phyloP scores from a whole-genome alignment of 2,797 vertebrate genomes.

The Tinamus major region DNA sequence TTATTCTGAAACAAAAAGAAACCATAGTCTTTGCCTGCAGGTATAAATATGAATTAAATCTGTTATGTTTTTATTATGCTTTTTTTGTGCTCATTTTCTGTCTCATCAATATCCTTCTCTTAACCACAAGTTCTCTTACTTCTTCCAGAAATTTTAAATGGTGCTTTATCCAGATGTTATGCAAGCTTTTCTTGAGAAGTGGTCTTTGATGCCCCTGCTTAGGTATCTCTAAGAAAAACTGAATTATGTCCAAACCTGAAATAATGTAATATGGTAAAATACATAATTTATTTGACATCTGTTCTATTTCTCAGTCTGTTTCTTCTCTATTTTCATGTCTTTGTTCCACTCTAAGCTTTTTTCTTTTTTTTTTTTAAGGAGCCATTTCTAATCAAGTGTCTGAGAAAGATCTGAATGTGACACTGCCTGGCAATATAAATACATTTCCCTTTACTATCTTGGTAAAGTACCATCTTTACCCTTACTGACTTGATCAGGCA shows the following conservation, averaged over 20 bases:
- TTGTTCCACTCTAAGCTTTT: background rate
- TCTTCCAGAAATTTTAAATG: background rate
- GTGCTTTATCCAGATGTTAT: background rate
- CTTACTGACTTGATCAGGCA: constrained; percentile 11
- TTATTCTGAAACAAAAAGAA: background rate
- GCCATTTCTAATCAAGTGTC: background rate
- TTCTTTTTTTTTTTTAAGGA: background rate
- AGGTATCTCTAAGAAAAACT: background rate
- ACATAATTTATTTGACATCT: background rate
- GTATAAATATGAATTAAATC: background rate
- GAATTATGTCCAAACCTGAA: background rate
- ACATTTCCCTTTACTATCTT: background rate
- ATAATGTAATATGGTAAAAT: background rate
- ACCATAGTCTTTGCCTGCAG: background rate
- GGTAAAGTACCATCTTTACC: too few relatives aligned
- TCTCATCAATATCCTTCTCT: background rate
- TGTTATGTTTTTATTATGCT: background rate
- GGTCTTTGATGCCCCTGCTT: background rate
- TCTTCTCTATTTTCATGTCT: background rate
- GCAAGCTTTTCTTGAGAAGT: background rate
- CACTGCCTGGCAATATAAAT: background rate
- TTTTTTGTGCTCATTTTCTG: background rate
- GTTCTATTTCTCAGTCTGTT: background rate
- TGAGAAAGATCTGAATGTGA: background rate
- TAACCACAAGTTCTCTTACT: background rate